Evolutionary conservation across 2,888 invertebrate species (phyloP), one percentile per base, ranked within the genome.

Genomic region (Abrostola tripartita): DNA sequence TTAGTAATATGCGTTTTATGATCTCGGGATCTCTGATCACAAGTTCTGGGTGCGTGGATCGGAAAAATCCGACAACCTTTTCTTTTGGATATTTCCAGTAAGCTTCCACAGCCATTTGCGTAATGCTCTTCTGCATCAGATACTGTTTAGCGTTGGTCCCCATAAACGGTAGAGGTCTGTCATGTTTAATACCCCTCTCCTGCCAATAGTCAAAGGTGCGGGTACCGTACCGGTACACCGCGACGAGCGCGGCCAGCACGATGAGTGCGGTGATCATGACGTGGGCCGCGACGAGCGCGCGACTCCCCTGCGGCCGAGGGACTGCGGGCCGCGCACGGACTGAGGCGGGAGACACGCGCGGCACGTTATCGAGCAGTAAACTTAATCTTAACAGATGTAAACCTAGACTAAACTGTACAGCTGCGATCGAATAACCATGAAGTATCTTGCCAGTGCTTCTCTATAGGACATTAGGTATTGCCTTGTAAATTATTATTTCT

Each of bases 21-120:
- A 47, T 47, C 9, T 47, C 44, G 9, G 44, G 44, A 24, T 47
- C 44, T 24, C 44, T 47, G 24, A 47, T 47, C 8, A 47, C 24
- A 0, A 76, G 63, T n/a, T 68, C 71, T 0, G 79, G 72, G 5
- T 52, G 51, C 5, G 61, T 60, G 0, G 54, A 49, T 9, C 72
- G 52, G 37, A 49, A 72, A 37, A 69, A 69, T 0, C 72, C 69
- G 5, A 76, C 74, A 9, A 71, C 57, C 37, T 42, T 47, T 37
- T 71, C 71, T 37, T 65, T 47, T 4, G 71, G 68, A 36, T 66
- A 68, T 47, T 52, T 57, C 64, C 60, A 57, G 57, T 74, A 71
- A 10, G 67, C 24, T 6, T 68, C 65, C 7, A 54, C 52, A 2
- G 65, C 54, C 36, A 63, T 11, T 44, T 64, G 60, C 8, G 60